phyloP scores from a whole-genome alignment of 2,113 vertebrate species.

The Neotoma lepida region DNA sequence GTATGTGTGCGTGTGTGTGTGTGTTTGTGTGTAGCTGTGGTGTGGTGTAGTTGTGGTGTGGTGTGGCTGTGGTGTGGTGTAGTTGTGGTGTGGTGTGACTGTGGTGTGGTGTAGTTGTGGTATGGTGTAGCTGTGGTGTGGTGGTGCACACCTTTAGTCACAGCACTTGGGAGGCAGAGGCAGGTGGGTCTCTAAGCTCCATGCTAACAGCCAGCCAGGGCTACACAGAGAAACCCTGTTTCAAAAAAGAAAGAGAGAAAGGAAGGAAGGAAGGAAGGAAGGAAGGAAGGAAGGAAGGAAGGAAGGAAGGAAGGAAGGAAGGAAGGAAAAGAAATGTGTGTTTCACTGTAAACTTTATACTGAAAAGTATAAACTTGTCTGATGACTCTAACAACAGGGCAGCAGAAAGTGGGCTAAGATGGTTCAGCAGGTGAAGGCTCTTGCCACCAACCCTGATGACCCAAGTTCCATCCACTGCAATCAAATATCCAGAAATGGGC shows the following conservation, averaged over 20 bases:
- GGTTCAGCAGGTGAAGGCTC: background rate
- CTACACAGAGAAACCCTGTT: background rate
- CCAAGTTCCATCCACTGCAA: background rate
- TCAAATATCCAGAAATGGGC: background rate
- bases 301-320: background rate
- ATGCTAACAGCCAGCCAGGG: background rate
- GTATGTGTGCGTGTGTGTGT: background rate
- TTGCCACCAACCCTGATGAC: background rate
- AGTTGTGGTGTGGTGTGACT: background rate
- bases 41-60: background rate
- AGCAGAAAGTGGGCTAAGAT: background rate
- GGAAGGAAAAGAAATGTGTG: background rate
- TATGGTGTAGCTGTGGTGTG: background rate
- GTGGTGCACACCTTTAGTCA: background rate
- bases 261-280: too few relatives aligned
- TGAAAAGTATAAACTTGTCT: background rate
- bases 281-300: too few relatives aligned
- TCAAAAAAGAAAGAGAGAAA: background rate
- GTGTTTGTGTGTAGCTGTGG: background rate
- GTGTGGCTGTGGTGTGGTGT: background rate
- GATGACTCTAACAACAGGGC: background rate
- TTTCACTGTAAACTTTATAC: constrained; percentile 14
- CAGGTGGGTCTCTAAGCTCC: background rate
- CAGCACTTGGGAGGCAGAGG: background rate
- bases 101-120: background rate